phyloP scores from a whole-genome alignment of 2,113 vertebrate genomes.

The Coreoperca whiteheadi region DNA sequence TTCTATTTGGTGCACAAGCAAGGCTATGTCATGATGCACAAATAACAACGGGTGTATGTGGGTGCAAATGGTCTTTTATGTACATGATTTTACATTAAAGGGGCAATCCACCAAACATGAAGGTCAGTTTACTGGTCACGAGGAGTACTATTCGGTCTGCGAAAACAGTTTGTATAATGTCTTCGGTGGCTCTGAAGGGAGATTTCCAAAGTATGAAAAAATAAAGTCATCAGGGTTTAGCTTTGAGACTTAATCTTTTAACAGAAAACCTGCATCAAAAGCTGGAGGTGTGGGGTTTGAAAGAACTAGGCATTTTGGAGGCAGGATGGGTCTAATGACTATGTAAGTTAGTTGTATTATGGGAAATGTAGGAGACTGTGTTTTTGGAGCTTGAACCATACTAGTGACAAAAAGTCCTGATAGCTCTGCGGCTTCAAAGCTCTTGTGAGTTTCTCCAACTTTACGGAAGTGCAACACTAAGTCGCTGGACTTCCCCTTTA shows the following conservation, averaged over 20 bases:
- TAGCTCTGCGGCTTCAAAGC: neutral
- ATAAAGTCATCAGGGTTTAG: neutral
- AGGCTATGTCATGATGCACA: conserved; percentile 12
- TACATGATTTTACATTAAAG: neutral
- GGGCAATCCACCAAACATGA: neutral
- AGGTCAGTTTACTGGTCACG: neutral
- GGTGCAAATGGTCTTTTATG: neutral
- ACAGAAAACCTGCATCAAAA: neutral
- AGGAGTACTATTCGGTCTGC: neutral
- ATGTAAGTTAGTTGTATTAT: neutral
- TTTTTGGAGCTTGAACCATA: neutral
- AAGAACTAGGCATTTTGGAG: no score
- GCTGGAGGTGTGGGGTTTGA: neutral
- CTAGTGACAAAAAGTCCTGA: neutral
- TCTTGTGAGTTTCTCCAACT: neutral
- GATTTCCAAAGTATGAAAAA: neutral
- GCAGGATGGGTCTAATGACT: no score
- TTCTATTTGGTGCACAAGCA: conserved; percentile 25
- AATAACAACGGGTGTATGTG: neutral
- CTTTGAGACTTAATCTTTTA: neutral
- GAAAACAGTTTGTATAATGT: neutral
- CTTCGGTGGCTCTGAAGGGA: neutral
- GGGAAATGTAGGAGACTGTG: neutral
- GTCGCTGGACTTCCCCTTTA: neutral
- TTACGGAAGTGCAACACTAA: neutral